Evolutionary conservation across 2,888 invertebrate genomes (phyloP).

Genomic region (Brachypalpus laphriformis): DNA sequence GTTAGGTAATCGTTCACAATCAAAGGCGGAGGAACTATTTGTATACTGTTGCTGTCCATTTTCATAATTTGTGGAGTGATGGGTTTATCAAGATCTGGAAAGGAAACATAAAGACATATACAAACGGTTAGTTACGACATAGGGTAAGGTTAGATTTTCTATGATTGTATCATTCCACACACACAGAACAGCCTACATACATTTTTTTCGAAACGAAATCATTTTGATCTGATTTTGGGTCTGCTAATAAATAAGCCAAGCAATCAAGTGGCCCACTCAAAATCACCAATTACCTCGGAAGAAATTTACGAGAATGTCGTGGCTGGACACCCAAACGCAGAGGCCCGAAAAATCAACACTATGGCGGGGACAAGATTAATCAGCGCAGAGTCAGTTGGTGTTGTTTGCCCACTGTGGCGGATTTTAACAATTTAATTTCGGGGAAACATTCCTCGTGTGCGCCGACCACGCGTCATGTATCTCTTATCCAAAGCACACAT

Average conservation of each 20-base stretch:
- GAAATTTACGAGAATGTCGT: slow-evolving; percentile 30
- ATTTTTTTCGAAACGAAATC: not conserved
- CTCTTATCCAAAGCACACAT: slow-evolving; percentile 1
- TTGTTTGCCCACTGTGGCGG: slow-evolving; percentile 41
- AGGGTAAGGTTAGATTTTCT: slow-evolving; percentile 6
- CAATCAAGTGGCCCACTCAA: slow-evolving; percentile 60
- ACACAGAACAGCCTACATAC: not conserved
- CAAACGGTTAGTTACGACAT: slow-evolving; percentile 54
- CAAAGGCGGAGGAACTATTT: slow-evolving; percentile 78
- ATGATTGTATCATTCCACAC: slow-evolving; percentile 36
- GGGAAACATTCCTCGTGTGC: slow-evolving; percentile 28
- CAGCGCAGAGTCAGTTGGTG: slow-evolving; percentile 37
- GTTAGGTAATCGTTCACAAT: slow-evolving; percentile 81
- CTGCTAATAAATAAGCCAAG: slow-evolving; percentile 50
- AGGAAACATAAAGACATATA: slow-evolving; percentile 23
- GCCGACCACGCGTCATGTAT: slow-evolving; percentile 44
- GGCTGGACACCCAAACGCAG: slow-evolving; percentile 6
- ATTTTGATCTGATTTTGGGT: slow-evolving; percentile 18
- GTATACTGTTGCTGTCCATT: slow-evolving; percentile 76
- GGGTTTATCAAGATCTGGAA: slow-evolving; percentile 73
- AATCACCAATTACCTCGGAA: slow-evolving; percentile 56
- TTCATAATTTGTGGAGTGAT: slow-evolving; percentile 75
- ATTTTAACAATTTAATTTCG: slow-evolving; percentile 67
- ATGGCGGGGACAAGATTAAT: slow-evolving; percentile 43
- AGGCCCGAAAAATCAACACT: slow-evolving; percentile 51